Base-by-base conservation (phyloP, 1,140 invertebrate species). In the Panagrolaimus sp. region DNA sequence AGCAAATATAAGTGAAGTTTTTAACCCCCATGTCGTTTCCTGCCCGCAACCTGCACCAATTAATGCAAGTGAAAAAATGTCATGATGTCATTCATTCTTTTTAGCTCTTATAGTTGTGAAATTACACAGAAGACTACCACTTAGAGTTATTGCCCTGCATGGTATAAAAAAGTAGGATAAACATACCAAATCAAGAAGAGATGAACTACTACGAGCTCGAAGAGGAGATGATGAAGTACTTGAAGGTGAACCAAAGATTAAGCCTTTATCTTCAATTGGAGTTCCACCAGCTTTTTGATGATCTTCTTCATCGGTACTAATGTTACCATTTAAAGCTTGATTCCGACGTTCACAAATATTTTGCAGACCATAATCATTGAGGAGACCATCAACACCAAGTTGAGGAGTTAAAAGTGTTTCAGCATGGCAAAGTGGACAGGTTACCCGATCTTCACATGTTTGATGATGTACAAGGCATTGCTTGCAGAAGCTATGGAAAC, bases 401-500 rank as follows among this genome's bases (percentile, higher is more conserved):
- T 80, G 71, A 15, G 79, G 69, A 14, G 46, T 68, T 28, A 81
- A 55, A 52, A 81, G 81, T 12, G 79, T 81, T 65, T 81, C 79
- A 64, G 63, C 73, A 26, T 74, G 70, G 58, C 79, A 81, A 46
- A 68, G 52, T 38, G 80, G 80, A 64, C 79, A 81, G 9, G 79
- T 66, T 58, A 81, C 80, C 12, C 71, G 73, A n/a, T 74, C 52
- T n/a, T 66, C 45, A 28, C 15, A 14, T 9, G 63, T 91, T 44
- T 68, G 88, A 81, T 94, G 93, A 78, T 94, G 92, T 85, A 94
- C 89, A 52, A 96, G 86, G 85, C 94, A 96, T 85, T 92, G 91
- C 77, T 91, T 89, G 84, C 94, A 96, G 83, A 96, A 96, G 17
- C 92, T 95, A 84, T 96, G 94, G 83, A 96, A 94, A 83, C 94